phyloP scores from a whole-genome alignment of 2,797 vertebrate species.

The Rhabdophis nuchalis region DNA sequence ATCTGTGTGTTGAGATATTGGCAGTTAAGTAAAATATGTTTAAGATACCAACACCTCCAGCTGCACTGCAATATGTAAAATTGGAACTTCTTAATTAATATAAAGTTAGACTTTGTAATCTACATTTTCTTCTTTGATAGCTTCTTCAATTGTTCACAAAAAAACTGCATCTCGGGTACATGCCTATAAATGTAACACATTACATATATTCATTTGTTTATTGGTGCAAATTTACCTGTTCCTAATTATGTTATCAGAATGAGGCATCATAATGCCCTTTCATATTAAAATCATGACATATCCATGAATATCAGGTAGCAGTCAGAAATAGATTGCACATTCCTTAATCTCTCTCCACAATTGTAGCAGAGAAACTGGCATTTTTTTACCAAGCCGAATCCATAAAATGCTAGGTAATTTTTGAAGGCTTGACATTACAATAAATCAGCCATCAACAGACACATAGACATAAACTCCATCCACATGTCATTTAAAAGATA shows the following conservation, averaged over 20 bases:
- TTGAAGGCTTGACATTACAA: not conserved
- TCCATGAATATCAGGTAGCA: not conserved
- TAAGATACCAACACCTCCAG: not conserved
- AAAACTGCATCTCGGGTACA: not conserved
- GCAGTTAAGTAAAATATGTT: constrained; percentile 14
- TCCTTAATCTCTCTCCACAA: not conserved
- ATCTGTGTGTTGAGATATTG: constrained; percentile 4
- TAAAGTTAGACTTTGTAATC: not conserved
- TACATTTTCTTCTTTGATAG: not conserved
- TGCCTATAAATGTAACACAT: not conserved
- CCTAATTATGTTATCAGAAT: not conserved
- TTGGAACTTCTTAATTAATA: not conserved
- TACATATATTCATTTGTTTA: not conserved
- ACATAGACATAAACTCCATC: not conserved
- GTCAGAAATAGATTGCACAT: not conserved
- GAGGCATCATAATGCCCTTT: not conserved
- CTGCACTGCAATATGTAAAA: not conserved
- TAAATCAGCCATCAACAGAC: not conserved
- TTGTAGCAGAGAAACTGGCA: not conserved
- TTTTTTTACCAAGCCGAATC: not conserved
- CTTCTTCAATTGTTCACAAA: not conserved
- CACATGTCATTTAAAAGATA: not conserved
- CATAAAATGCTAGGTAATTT: not conserved
- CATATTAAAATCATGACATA: not conserved
- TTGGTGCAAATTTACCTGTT: not conserved